phyloP scores from a whole-genome alignment of 1,140 invertebrate genomes.

The Littorina saxatilis region DNA sequence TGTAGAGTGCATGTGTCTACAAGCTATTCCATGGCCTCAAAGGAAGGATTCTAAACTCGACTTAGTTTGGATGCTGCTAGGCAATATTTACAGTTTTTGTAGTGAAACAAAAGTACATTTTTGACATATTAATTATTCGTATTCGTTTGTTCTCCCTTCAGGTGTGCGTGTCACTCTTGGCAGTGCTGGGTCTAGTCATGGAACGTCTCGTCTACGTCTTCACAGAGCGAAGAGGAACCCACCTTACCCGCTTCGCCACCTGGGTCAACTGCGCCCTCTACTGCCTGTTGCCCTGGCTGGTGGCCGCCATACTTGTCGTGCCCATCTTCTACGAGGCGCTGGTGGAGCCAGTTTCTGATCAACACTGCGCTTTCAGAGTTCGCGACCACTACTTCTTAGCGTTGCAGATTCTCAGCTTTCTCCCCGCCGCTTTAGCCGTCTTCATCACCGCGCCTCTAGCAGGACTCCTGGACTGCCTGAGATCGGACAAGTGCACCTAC shows the following conservation, averaged over 20 bases:
- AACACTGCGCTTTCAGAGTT: conserved; percentile 39
- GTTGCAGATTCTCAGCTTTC: conserved; percentile 41
- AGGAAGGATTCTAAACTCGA: too few species aligned
- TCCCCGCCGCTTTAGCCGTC: conserved; percentile 37
- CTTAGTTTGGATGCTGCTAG: too few species aligned
- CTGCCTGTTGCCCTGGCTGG: conserved; percentile 45
- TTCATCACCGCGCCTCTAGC: conserved; percentile 41
- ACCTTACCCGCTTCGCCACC: conserved; percentile 19
- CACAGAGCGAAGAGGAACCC: conserved; percentile 31
- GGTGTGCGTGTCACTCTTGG: conserved; percentile 41
- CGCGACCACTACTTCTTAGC: conserved; percentile 41
- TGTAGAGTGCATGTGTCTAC: too few species aligned
- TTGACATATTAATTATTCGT: too few species aligned
- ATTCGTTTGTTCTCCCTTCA: not conserved
- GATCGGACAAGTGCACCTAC: conserved; percentile 38
- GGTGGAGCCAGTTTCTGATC: conserved; percentile 20
- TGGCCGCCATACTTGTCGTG: conserved; percentile 37
- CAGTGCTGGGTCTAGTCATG: conserved; percentile 39
- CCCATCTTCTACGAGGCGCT: conserved; percentile 41
- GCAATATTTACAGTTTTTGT: too few species aligned
- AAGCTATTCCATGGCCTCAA: too few species aligned
- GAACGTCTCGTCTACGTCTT: conserved; percentile 49
- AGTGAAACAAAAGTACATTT: too few species aligned
- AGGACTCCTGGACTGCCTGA: conserved; percentile 44
- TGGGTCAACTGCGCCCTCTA: conserved; percentile 38